phyloP scores from a whole-genome alignment of 1,140 invertebrate genomes.

The Diploscapter pachys region DNA sequence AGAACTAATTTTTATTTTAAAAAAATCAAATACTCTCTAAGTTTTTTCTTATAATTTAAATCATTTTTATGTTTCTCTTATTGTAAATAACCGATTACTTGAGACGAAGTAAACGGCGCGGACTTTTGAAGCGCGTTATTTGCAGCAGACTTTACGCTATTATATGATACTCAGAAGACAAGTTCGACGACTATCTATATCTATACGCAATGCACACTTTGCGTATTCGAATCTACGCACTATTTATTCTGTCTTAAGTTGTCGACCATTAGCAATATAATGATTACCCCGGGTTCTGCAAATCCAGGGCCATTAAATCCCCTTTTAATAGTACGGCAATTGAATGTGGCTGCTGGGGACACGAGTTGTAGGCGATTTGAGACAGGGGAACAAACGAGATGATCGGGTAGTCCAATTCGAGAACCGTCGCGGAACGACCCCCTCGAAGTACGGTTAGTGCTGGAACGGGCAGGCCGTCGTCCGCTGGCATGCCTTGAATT shows the following conservation, averaged over 20 bases:
- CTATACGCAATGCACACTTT: too few relatives aligned
- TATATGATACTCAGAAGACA: too few relatives aligned
- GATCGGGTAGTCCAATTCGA: constrained; percentile 98
- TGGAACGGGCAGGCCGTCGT: constrained; percentile 52
- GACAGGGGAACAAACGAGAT: constrained; percentile 83
- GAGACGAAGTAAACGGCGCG: too few relatives aligned
- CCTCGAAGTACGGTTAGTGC: constrained; percentile 86
- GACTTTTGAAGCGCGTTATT: too few relatives aligned
- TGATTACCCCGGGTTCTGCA: constrained; percentile 73
- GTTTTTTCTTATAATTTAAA: too few relatives aligned
- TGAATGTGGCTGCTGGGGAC: constrained; percentile 85
- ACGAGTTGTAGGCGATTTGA: constrained; percentile 85
- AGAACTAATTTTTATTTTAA: not conserved
- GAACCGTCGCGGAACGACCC: constrained; percentile 86
- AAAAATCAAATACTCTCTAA: not conserved
- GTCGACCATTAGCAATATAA: too few relatives aligned
- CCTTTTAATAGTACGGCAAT: constrained; percentile 94
- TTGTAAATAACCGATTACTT: too few relatives aligned
- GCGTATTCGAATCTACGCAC: too few relatives aligned
- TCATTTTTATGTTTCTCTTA: too few relatives aligned
- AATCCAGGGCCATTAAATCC: constrained; percentile 95
- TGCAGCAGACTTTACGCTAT: too few relatives aligned
- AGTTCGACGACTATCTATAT: too few relatives aligned
- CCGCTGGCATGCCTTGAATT: constrained; percentile 49
- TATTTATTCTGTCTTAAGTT: too few relatives aligned